Conservation (phyloP, 2,888 invertebrate species). For the Cryptophagus acutangulus region DNA sequence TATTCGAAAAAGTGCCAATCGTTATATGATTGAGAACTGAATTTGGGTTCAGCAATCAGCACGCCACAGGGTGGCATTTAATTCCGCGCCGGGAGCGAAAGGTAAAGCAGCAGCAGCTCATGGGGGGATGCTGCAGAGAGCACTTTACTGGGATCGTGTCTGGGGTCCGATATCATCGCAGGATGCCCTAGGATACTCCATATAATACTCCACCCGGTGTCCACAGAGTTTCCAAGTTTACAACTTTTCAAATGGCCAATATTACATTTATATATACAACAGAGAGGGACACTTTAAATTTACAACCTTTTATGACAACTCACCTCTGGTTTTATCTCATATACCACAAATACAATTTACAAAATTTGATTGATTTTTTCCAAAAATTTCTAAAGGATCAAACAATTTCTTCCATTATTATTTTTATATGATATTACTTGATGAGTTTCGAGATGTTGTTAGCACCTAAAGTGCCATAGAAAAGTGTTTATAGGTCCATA, state of each 20-base stretch:
- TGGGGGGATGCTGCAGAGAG: conserved; percentile 32
- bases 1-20: too few relatives aligned
- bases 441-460: neutral
- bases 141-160: conserved; percentile 40
- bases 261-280: too few relatives aligned
- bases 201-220: too few relatives aligned
- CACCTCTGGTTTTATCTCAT: too few relatives aligned
- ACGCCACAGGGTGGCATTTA: conserved; percentile 37
- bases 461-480: conserved; percentile 6
- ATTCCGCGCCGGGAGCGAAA: conserved; percentile 37
- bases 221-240: conserved; percentile 35
- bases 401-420: too few relatives aligned
- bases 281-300: conserved; percentile 31
- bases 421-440: too few relatives aligned
- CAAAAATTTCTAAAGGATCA: too few relatives aligned
- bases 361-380: too few relatives aligned
- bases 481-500: conserved; percentile 10
- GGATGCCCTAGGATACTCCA: conserved; percentile 30
- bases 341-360: too few relatives aligned
- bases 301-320: conserved; percentile 26
- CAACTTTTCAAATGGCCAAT: conserved; percentile 27
- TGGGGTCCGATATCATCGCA: conserved; percentile 40
- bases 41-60: conserved; percentile 31
- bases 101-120: too few relatives aligned
- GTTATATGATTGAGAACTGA: conserved; percentile 27